A percentile compares a stretch with the other conserved stretches of the same genome.
phyloP scores from a whole-genome alignment of 2,113 vertebrate species.

The Emydura subglobosa region DNA sequence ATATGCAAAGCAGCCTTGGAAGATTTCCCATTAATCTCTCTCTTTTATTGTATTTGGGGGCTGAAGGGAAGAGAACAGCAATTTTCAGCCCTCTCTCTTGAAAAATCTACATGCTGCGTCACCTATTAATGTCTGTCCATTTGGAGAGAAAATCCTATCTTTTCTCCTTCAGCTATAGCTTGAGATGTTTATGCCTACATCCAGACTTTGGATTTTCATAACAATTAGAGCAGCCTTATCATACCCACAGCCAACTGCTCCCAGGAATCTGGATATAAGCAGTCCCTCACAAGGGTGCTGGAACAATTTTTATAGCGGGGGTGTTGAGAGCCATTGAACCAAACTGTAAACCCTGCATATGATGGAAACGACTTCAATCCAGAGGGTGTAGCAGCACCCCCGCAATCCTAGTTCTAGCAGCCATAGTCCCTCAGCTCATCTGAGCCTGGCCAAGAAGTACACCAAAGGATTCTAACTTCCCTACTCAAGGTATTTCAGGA shows the following conservation, averaged over 20 bases:
- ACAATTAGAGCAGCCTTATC: not conserved
- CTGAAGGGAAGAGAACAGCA: not conserved
- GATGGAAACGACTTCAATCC: too few relatives aligned
- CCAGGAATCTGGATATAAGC: not conserved
- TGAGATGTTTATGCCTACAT: not conserved
- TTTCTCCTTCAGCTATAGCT: fast-evolving
- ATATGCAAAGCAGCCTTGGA: not conserved
- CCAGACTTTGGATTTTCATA: not conserved
- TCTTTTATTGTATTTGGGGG: not conserved
- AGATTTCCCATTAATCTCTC: not conserved
- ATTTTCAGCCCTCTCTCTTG: not conserved
- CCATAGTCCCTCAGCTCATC: not conserved
- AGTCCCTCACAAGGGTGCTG: not conserved
- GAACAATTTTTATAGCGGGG: too few relatives aligned
- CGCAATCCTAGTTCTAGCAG: too few relatives aligned
- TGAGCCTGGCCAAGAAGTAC: not conserved
- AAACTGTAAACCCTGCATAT: too few relatives aligned
- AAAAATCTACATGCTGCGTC: not conserved
- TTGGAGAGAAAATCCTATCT: not conserved
- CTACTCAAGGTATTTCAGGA: not conserved
- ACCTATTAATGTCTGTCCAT: not conserved
- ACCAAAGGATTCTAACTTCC: not conserved
- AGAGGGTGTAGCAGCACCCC: too few relatives aligned
- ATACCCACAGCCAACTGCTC: not conserved
- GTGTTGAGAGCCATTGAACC: too few relatives aligned